Evolutionary conservation across 2,888 invertebrate genomes (phyloP).

Genomic region (Anthoptus insignis): DNA sequence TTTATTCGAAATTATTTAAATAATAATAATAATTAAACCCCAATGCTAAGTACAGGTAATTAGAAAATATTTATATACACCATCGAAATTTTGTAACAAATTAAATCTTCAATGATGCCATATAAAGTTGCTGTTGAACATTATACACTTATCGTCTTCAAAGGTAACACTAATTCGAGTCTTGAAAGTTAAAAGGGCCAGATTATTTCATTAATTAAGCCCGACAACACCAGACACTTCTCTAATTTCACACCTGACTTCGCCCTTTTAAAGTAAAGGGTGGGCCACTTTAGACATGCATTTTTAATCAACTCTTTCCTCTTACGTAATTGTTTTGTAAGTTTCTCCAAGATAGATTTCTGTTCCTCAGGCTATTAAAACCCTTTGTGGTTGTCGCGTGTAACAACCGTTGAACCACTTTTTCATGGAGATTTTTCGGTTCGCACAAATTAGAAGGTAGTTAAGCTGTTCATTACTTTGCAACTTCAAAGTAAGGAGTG

Average conservation of each 20-base stretch:
- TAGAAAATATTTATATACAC: too few relatives aligned
- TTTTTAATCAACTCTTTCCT: constrained; percentile 59
- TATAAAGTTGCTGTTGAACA: constrained; percentile 18
- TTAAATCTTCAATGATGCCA: constrained; percentile 5
- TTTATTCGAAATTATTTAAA: too few relatives aligned
- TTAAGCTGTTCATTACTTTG: background rate
- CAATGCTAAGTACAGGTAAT: too few relatives aligned
- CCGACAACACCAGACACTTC: constrained; percentile 61
- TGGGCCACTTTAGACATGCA: constrained; percentile 57
- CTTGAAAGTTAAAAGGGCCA: constrained; percentile 50
- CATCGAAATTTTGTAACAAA: background rate
- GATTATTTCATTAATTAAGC: constrained; percentile 61
- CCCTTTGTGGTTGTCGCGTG: constrained; percentile 19
- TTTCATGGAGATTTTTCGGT: constrained; percentile 24
- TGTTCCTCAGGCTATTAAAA: constrained; percentile 23
- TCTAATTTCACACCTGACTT: constrained; percentile 64
- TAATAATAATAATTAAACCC: too few relatives aligned
- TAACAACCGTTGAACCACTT: constrained; percentile 16
- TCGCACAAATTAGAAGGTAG: constrained; percentile 15
- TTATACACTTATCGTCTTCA: constrained; percentile 51
- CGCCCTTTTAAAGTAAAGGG: constrained; percentile 56
- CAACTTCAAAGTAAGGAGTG: background rate
- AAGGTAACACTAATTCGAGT: constrained; percentile 56
- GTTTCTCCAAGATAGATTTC: constrained; percentile 31
- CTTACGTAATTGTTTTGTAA: constrained; percentile 35